Conservation (phyloP, 1,140 invertebrate genomes). For the Aphidius ervi region DNA sequence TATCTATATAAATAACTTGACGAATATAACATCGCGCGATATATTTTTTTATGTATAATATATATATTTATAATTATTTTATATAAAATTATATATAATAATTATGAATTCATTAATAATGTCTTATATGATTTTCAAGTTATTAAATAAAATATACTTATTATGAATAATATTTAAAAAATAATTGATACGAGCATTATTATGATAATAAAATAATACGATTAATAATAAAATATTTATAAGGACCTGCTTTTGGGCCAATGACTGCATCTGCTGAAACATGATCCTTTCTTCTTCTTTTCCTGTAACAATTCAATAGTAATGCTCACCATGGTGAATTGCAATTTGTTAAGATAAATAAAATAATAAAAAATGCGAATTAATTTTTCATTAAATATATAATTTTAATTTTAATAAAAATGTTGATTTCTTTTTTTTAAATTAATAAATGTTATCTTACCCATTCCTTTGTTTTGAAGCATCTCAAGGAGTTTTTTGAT, state of each 20-base stretch:
- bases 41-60: no score
- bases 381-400: neutral
- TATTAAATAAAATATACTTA: neutral
- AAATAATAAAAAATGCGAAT: neutral
- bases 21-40: no score
- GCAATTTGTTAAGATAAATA: neutral
- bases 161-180: neutral
- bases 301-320: conserved; percentile 61
- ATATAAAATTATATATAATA: no score
- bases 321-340: no score
- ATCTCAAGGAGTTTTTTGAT: conserved; percentile 98
- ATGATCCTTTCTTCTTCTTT: conserved; percentile 92
- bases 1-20: no score
- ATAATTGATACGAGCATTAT: no score
- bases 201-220: conserved; percentile 8
- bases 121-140: neutral
- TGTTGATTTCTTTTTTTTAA: neutral
- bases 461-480: conserved; percentile 95
- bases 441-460: conserved; percentile 60
- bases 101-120: no score
- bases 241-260: conserved; percentile 94
- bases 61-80: no score
- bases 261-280: conserved; percentile 93
- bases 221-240: conserved; percentile 41
- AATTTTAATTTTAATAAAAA: neutral